Base-by-base conservation (phyloP, 2,113 vertebrate genomes). In the Plecotus auritus region DNA sequence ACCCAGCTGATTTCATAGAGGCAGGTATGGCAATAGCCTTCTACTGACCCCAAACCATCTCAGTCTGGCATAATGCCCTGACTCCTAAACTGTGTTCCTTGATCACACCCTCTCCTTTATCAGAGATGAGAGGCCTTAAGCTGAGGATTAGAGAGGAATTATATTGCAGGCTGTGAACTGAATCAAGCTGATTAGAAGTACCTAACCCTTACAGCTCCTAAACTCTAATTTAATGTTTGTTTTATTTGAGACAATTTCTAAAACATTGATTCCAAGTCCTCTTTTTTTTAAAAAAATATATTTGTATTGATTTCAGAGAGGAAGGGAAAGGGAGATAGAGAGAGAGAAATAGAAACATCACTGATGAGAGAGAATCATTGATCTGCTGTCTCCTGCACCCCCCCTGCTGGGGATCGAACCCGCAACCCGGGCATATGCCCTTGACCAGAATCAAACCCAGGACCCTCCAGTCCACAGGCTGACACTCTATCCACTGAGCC, bases 21-120 rank as follows among this genome's bases (percentile, higher is more conserved):
- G 66, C n/a, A 47, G 23, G 76, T 9, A 51, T 3, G 40, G 49
- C 64, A 91, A n/a, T 83, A 78, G 69, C 94, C 96, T 97, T 82
- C 54, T 92, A 40, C 37, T 97, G 95, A 97, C 93, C 97, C 95
- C 35, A 76, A 92, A 87, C 89, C 67, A 20, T 73, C 72, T 61
- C 28, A 37, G 28, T 26, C n/a, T 3, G 1, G 70, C 23, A 80
- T n/a, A 73, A 82, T 67, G 51, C 54, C 35, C 86, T 84, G 17
- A 80, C 76, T 85, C 51, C 42, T 66, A 69, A 73, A 56, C 72
- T 89, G 22, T 42, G 35, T 88, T 90, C 70, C 84, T 49, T 40
- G 82, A 42, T 77, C 92, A 94, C 84, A 9, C 96, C 96, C 85
- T 94, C 26, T 51, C n/a, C 74, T 94, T 94, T 93, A 83, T 93